These are phyloP conservation scores for Columbina picui DNA, from an alignment of 2,113 vertebrate species.

Conservation along the genomic window DNA sequence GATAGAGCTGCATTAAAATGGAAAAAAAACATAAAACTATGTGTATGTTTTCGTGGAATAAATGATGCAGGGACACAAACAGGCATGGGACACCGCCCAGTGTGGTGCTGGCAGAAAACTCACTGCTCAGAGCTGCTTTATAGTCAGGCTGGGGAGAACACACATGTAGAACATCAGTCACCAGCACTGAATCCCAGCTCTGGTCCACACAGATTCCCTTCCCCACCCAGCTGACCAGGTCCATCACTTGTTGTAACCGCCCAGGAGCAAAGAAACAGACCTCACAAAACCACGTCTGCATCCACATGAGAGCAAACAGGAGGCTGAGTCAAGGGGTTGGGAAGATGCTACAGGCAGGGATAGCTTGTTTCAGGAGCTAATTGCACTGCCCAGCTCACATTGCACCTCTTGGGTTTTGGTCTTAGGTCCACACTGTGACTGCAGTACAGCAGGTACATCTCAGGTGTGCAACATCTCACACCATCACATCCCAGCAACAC, in stretches of 20 bases:
- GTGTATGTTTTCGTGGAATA: not conserved
- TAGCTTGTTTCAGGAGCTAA: not conserved
- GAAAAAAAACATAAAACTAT: not conserved
- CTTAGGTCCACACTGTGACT: not conserved
- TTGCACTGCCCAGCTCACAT: not conserved
- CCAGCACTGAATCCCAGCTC: not conserved
- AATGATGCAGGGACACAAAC: not conserved
- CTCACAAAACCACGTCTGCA: not conserved
- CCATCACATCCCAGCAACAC: not conserved
- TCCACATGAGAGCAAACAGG: not conserved
- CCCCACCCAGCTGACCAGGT: not conserved
- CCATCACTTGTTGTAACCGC: not conserved
- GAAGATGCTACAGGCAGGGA: not conserved
- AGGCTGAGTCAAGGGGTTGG: not conserved
- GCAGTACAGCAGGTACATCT: accelerated
- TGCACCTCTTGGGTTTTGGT: not conserved
- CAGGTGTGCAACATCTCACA: accelerated
- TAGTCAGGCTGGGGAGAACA: not conserved
- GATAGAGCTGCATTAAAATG: not conserved
- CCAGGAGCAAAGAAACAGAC: not conserved
- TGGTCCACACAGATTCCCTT: not conserved
- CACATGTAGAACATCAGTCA: not conserved
- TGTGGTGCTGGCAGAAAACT: not conserved
- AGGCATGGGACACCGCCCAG: not conserved
- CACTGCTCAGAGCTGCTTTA: not conserved